Base-by-base conservation (phyloP, 2,113 vertebrate species). In the Pao palembangensis region DNA sequence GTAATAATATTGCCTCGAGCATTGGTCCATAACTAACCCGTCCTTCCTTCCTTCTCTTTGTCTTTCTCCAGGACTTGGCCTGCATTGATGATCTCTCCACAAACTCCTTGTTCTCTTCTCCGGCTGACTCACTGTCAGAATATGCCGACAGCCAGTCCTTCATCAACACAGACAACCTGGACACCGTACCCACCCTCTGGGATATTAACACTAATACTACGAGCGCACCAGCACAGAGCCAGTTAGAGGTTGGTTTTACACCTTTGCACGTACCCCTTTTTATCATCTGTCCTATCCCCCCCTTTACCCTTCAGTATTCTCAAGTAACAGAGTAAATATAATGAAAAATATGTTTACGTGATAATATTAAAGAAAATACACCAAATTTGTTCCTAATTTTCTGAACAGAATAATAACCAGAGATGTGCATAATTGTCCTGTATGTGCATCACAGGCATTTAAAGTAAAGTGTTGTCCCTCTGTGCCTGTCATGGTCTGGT, bases 81-180 rank as follows among this genome's bases (percentile, higher is more conserved):
- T 95, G 91, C 92, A 88, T 95, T 52, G 92, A 95, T 77, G 94
- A 96, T 63, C 88, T 94, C 68, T 92, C 94, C 81, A 93, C 91
- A 43, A 90, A 91, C 69, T 97, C 96, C 68, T 84, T 96, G 67
- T 95, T 98, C 85, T 95, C 94, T 0, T 98, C 97, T 3, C 92
- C 96, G 0, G 71, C 93, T 16, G 94, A 96, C 85, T 98, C 96
- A 2, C 91, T 96, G 66, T 95, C 96, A 0, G 94, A 96, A 75
- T 96, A 96, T 17, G 90, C 87, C 0, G 94, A 94, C 67, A 72
- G 92, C 0, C 88, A 93, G 16, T 90, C 93, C 44, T 94, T 94
- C 86, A 82, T 92, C 77, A 78, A 83, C 3, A 82, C 90, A 0
- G 92, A 94, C 50, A 91, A 88, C 75, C 90, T 95, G 82, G 91